A percentile compares a stretch with the other conserved stretches of the same genome.
These are phyloP conservation scores for Umimayanthus chanpuru DNA, from an alignment of 92 coral and sea anemone genomes.

Conservation along the genomic window DNA sequence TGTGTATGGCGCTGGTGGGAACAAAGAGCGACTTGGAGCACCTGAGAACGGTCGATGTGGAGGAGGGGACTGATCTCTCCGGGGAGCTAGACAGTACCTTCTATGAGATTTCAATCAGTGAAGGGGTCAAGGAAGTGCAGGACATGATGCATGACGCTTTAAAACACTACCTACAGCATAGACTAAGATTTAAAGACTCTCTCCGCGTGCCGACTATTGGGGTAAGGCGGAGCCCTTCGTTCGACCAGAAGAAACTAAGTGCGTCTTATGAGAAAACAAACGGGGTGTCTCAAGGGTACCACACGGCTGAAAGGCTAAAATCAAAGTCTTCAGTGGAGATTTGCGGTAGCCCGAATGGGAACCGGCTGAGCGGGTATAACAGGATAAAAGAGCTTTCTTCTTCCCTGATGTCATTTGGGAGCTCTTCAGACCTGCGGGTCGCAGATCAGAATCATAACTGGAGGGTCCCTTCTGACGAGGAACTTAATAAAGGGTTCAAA, in stretches of 20 bases:
- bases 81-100: constrained; percentile 63
- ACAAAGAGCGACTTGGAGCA: constrained; percentile 72
- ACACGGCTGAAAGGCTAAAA: constrained; percentile 13
- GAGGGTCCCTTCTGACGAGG: constrained; percentile 24
- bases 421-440: constrained; percentile 30
- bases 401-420: constrained; percentile 37
- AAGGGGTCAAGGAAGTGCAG: constrained; percentile 63
- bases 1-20: constrained; percentile 66
- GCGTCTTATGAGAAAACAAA: constrained; percentile 31
- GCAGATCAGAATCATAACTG: constrained; percentile 33
- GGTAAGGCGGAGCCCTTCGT: constrained; percentile 47
- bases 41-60: constrained; percentile 60
- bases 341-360: not conserved
- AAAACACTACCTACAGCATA: constrained; percentile 47
- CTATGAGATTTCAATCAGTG: constrained; percentile 68
- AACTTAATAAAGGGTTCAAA: constrained; percentile 4
- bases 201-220: constrained; percentile 54
- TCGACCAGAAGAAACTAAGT: constrained; percentile 42
- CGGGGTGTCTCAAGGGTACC: not conserved
- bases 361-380: constrained; percentile 30
- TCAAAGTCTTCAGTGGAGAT: constrained; percentile 18
- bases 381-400: constrained; percentile 41
- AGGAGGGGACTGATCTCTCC: constrained; percentile 62
- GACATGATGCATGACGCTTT: constrained; percentile 58
- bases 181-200: constrained; percentile 49